Evolutionary conservation across 2,888 invertebrate genomes (phyloP).

Genomic region (Eupsilia transversa): DNA sequence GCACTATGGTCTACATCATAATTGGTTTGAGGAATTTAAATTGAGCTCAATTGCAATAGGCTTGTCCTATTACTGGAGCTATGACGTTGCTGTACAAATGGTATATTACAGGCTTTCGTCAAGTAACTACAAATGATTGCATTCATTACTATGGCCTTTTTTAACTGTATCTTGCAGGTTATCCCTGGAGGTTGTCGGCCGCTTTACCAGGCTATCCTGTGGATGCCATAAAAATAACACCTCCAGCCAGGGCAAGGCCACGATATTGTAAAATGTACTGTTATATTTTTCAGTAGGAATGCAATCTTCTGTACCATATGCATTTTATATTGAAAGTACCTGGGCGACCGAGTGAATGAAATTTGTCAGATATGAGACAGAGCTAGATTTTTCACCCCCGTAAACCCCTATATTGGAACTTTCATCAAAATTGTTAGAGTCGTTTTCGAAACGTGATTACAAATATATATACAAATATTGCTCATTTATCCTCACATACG

Average conservation of each 20-base stretch:
- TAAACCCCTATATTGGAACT: too few species aligned
- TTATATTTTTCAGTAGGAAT: neutral
- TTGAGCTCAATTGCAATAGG: slow-evolving; percentile 48
- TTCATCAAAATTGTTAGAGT: too few species aligned
- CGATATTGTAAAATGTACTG: neutral
- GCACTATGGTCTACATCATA: slow-evolving; percentile 15
- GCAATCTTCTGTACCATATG: neutral
- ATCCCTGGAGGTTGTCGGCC: neutral
- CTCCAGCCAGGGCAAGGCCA: too few species aligned
- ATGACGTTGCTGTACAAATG: slow-evolving; percentile 10
- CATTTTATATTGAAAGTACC: neutral
- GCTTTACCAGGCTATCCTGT: neutral
- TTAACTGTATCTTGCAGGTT: neutral
- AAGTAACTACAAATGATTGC: neutral
- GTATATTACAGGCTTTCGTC: neutral
- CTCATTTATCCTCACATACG: too few species aligned
- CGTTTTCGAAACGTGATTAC: too few species aligned
- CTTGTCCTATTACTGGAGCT: slow-evolving; percentile 28
- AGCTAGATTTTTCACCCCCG: too few species aligned
- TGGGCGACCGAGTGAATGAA: too few species aligned
- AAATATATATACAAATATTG: too few species aligned
- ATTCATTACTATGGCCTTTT: neutral
- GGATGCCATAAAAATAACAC: neutral
- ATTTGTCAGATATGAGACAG: too few species aligned
- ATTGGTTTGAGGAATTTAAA: slow-evolving; percentile 43